Evolutionary conservation across 2,888 invertebrate genomes (phyloP).

Genomic region (Epicampocera succincta): DNA sequence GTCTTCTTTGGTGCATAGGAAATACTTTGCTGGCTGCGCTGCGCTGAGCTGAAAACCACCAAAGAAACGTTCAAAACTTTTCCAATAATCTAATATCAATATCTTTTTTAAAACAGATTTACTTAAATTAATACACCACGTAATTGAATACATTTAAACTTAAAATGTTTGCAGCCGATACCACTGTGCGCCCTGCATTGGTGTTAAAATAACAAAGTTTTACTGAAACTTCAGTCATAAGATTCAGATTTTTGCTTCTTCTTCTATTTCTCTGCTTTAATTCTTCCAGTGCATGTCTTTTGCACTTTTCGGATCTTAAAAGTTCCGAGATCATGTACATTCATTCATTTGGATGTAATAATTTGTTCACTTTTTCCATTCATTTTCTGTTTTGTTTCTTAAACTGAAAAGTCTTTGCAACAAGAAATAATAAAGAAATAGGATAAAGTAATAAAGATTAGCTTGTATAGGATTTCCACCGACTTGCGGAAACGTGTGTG

Average conservation of each 20-base stretch:
- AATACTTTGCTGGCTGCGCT: no score
- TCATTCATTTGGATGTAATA: slow-evolving; percentile 43
- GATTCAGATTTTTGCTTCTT: slow-evolving; percentile 44
- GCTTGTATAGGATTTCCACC: slow-evolving; percentile 53
- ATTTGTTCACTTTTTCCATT: not conserved
- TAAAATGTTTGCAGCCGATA: no score
- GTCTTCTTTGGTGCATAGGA: no score
- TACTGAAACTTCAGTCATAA: slow-evolving; percentile 63
- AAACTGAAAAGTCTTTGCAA: slow-evolving; percentile 10
- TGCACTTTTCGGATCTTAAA: slow-evolving; percentile 46
- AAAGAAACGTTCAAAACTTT: no score
- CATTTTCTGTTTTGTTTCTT: not conserved
- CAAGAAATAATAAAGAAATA: slow-evolving; percentile 28
- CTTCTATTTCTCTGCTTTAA: slow-evolving; percentile 4
- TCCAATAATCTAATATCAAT: no score
- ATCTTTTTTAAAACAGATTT: no score
- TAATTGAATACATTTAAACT: no score
- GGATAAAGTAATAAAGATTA: slow-evolving; percentile 65
- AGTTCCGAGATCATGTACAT: slow-evolving; percentile 56
- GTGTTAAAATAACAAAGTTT: slow-evolving; percentile 69
- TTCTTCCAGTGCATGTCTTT: slow-evolving; percentile 43
- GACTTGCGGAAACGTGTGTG: not conserved
- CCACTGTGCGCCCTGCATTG: slow-evolving; percentile 14
- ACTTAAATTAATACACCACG: no score
- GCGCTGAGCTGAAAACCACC: no score